Conservation (phyloP, 2,888 invertebrate genomes). For the Torymus auratus region DNA sequence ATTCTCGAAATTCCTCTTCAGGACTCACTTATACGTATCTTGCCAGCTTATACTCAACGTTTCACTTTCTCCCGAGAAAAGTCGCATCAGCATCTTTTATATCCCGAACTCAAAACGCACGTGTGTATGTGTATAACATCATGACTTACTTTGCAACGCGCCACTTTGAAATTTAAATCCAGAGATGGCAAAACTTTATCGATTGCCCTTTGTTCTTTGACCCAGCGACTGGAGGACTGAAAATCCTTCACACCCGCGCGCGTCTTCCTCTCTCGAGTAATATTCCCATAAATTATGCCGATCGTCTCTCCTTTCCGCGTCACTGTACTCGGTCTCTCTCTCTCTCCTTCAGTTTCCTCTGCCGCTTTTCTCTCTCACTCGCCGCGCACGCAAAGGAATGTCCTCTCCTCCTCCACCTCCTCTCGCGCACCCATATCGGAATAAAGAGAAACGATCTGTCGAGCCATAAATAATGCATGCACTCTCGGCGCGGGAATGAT, state of each 20-base stretch:
- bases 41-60: too few relatives aligned
- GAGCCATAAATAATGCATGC: constrained; percentile 56
- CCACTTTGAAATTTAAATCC: too few relatives aligned
- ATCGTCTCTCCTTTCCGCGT: constrained; percentile 4
- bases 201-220: too few relatives aligned
- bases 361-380: constrained; percentile 8
- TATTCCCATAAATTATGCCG: constrained; percentile 43
- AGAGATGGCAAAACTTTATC: too few relatives aligned
- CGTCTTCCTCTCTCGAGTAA: not conserved
- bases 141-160: too few relatives aligned
- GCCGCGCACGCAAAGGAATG: constrained; percentile 21
- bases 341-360: not conserved
- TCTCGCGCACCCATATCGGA: constrained; percentile 20
- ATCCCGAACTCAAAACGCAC: too few relatives aligned
- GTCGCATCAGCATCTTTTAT: too few relatives aligned
- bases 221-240: too few relatives aligned
- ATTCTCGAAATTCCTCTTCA: too few relatives aligned
- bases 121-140: too few relatives aligned
- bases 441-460: constrained; percentile 54
- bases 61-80: too few relatives aligned
- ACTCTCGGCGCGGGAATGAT: constrained; percentile 38
- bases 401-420: constrained; percentile 10
- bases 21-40: too few relatives aligned
- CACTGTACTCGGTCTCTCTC: not conserved
- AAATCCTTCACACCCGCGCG: not conserved